Base-by-base conservation (phyloP, 2,113 vertebrate genomes). In the Tyrannus savana region DNA sequence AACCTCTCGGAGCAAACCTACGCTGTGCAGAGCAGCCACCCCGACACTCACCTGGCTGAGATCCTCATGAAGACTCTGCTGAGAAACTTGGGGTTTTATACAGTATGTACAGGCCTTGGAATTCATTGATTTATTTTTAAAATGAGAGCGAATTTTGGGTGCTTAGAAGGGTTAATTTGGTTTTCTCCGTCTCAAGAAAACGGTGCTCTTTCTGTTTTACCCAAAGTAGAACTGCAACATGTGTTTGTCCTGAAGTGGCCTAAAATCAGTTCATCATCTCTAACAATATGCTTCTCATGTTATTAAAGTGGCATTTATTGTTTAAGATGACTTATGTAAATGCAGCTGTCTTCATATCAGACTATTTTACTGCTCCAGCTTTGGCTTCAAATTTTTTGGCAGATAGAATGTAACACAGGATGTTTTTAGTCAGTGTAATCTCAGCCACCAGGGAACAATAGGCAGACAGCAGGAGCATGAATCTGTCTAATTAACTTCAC, bases 31-130 rank as follows among this genome's bases (percentile, higher is more conserved):
- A 98, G 97, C 79, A 98, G 98, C 80, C 99, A 99, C 85, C 99
- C 99, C 0, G 99, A 99, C 93, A 99, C 99, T 22, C 99, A 99
- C 91, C 97, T 99, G 84, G 99, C 99, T 19, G 99, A 99, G 98
- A 99, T 99, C 94, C 96, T 99, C 75, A 99, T 99, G 99, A 99
- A 99, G 98, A 99, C 99, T 33, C 98, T 99, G 81, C 98, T 99
- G 66, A 98, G 99, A 97, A 99, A 99, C 97, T 97, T 99, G 89
- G 99, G 99, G 83, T 99, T 99, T 96, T 99, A 99, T 85, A 99
- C 99, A 10, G 99, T 99, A 96, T 97, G 98, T 98, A 79, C 33
- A 53, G 23, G 10, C 23, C 66, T 89, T 44, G 7, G 60, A 37
- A 37, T 35, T 56, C 16, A 22, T 58, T 46, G 18, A 2, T 31